Base-by-base conservation (phyloP, 1,140 invertebrate genomes). In the Drosophila lowei region DNA sequence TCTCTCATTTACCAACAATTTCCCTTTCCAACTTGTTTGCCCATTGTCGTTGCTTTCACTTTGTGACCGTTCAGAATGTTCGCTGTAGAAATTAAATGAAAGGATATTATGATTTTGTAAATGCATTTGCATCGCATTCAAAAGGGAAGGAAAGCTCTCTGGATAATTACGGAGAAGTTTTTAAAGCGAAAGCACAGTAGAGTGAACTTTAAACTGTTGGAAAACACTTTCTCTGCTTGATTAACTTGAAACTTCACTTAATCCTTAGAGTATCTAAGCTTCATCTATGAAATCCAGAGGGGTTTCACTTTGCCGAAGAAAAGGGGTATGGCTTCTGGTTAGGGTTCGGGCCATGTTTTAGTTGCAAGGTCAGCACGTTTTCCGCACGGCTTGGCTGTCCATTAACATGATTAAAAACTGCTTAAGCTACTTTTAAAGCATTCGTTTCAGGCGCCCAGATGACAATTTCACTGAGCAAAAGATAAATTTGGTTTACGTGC, bases 401-500 rank as follows among this genome's bases (percentile, higher is more conserved):
- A 85, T 76, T 79, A 48, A 77, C 76, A 70, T 77, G 77, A 62
- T 61, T 64, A 59, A 81, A 71, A 71, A 49, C 47, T 63, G 38
- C 57, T 76, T 57, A 28, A 53, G 64, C 64, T 60, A 66, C 71
- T 64, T 78, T 78, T 56, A 70, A 66, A 50, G 46, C 54, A 65
- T 71, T 68, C 23, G 48, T 42, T 63, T 60, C 61, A 44, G 56
- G 16, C 47, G 46, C 44, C 52, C 49, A 70, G 58, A 70, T 77
- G 58, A 72, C 56, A 50, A 64, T 61, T 70, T 28, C n/a, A 7
- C 23, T 42, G 42, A 41, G 48, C 18, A 71, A 47, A 53, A 73
- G 71, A 78, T 88, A 88, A 86, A 88, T 86, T 67, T 57, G 66
- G 48, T 71, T 83, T 88, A 86, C 83, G 83, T 88, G 83, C 78